These are phyloP conservation scores for Scyliorhinus canicula DNA, from an alignment of 2,797 vertebrate genomes.

Conservation along the genomic window DNA sequence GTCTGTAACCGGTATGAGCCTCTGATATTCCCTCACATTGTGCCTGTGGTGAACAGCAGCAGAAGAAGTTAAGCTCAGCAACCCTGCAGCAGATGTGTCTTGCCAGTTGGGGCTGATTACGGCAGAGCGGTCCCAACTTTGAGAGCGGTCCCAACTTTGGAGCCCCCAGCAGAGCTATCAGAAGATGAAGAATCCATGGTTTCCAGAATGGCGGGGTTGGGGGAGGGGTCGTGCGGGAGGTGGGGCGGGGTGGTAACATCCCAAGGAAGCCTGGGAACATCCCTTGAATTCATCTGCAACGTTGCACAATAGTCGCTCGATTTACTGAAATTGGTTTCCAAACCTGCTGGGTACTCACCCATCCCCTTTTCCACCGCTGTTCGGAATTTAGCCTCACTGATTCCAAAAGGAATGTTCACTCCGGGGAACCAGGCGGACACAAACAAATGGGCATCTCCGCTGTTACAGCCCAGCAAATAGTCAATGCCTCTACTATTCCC, in stretches of 20 bases:
- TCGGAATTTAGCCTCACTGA: slow-evolving; percentile 15
- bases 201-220: background rate
- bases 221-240: background rate
- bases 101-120: background rate
- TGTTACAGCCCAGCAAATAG: slow-evolving; percentile 31
- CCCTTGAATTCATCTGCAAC: background rate
- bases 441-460: slow-evolving; percentile 12
- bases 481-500: slow-evolving; percentile 11
- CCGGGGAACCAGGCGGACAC: slow-evolving; percentile 4
- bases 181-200: background rate
- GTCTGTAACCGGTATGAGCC: background rate
- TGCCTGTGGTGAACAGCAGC: background rate
- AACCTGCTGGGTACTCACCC: background rate
- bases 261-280: background rate
- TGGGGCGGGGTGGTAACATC: too few relatives aligned
- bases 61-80: background rate
- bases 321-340: background rate
- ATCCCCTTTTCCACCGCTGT: background rate
- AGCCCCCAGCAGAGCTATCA: background rate
- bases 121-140: background rate
- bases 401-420: slow-evolving; percentile 28
- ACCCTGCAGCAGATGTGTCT: background rate
- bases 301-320: background rate
- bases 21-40: background rate
- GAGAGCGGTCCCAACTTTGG: background rate